phyloP scores from a whole-genome alignment of 2,888 invertebrate species.

The Ophioninae sp. region DNA sequence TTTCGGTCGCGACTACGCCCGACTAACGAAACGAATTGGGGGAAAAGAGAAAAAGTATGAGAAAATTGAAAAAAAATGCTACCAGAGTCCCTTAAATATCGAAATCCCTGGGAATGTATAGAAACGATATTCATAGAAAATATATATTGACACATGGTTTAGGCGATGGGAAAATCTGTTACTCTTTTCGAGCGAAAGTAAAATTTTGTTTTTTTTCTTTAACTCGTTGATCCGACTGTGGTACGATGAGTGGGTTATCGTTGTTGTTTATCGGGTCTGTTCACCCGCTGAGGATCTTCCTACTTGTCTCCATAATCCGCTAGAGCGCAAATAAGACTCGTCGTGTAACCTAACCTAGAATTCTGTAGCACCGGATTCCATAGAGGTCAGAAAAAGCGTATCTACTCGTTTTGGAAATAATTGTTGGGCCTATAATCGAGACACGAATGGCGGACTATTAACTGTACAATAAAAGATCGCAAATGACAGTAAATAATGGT shows the following conservation, averaged over 20 bases:
- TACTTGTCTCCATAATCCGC: neutral
- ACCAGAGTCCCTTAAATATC: neutral
- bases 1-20: conserved; percentile 64
- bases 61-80: too few species aligned
- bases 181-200: neutral
- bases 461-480: neutral
- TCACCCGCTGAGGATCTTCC: neutral
- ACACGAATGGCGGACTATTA: neutral
- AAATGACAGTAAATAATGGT: neutral
- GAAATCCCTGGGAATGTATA: neutral
- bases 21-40: conserved; percentile 33
- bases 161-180: neutral
- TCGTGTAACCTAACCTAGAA: neutral
- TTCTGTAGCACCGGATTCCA: neutral
- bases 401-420: neutral
- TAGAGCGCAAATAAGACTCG: neutral
- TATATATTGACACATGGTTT: neutral
- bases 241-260: neutral
- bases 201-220: neutral
- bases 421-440: neutral
- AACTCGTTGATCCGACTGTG: neutral
- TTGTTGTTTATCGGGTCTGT: neutral
- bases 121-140: neutral
- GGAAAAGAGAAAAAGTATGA: too few species aligned
- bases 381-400: neutral